phyloP scores from a whole-genome alignment of 2,888 invertebrate species.

The Callinectes sapidus region DNA sequence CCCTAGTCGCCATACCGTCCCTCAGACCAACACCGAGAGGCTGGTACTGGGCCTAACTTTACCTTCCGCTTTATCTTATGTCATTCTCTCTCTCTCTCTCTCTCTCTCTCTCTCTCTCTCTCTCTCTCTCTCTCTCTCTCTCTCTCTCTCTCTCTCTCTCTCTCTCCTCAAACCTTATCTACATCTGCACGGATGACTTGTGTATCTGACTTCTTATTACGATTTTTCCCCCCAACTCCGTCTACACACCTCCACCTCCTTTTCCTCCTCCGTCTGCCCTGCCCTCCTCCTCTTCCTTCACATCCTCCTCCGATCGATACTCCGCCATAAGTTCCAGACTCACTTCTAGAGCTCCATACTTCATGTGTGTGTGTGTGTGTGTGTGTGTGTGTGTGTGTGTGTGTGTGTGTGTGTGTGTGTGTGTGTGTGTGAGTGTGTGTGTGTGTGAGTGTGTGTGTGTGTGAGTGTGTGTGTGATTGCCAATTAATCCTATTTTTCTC shows the following conservation, averaged over 20 bases:
- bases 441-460: not conserved
- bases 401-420: not conserved
- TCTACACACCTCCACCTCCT: not conserved
- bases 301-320: not conserved
- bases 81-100: constrained; percentile 46
- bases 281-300: not conserved
- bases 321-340: not conserved
- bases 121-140: constrained; percentile 43
- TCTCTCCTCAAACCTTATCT: not conserved
- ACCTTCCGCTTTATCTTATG: constrained; percentile 12
- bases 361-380: not conserved
- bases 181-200: not conserved
- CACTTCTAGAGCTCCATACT: not conserved
- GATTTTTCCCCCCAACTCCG: not conserved
- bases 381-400: not conserved
- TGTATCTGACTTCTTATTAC: not conserved
- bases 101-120: constrained; percentile 48
- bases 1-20: not conserved
- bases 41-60: not conserved
- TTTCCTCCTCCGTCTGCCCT: not conserved
- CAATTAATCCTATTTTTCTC: no score
- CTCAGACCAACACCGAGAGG: not conserved
- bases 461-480: not conserved
- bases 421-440: constrained; percentile 1
- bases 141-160: constrained; percentile 27